A percentile compares a stretch with the other conserved stretches of the same genome.
These are phyloP conservation scores for Colaptes auratus DNA, from an alignment of 2,113 vertebrate species.

Conservation along the genomic window DNA sequence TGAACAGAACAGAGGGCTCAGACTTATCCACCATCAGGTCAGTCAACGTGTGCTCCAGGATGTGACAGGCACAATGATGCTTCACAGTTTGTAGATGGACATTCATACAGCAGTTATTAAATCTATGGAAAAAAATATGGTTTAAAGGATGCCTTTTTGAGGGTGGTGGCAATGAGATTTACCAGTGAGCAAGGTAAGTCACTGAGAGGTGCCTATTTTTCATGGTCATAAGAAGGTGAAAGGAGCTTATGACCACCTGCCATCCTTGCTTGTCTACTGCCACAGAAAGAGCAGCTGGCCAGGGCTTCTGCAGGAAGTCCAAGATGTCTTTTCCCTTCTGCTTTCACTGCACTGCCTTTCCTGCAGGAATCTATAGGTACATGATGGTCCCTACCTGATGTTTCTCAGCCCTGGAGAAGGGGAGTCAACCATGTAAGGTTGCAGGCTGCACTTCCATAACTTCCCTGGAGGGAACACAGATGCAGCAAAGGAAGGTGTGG, in stretches of 20 bases:
- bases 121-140: background rate
- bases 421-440: background rate
- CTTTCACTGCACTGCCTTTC: background rate
- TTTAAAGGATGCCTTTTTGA: background rate
- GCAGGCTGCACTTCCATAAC: background rate
- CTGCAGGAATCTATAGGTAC: background rate
- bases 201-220: background rate
- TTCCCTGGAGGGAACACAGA: fast-evolving
- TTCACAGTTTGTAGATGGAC: background rate
- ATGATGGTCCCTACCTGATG: background rate
- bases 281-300: background rate
- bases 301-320: background rate
- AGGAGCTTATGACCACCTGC: fast-evolving
- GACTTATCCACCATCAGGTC: background rate
- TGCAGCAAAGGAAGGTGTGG: background rate
- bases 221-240: background rate
- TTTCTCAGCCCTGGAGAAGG: background rate
- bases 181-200: fast-evolving
- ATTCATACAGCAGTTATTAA: background rate
- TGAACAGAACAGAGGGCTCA: background rate
- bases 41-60: background rate
- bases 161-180: background rate
- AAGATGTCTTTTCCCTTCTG: background rate
- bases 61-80: background rate
- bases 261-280: background rate